Percentiles rank a stretch among this genome's conserved stretches.
Evolutionary conservation across 2,888 invertebrate species (phyloP).

Genomic region (Dolomedes plantarius): DNA sequence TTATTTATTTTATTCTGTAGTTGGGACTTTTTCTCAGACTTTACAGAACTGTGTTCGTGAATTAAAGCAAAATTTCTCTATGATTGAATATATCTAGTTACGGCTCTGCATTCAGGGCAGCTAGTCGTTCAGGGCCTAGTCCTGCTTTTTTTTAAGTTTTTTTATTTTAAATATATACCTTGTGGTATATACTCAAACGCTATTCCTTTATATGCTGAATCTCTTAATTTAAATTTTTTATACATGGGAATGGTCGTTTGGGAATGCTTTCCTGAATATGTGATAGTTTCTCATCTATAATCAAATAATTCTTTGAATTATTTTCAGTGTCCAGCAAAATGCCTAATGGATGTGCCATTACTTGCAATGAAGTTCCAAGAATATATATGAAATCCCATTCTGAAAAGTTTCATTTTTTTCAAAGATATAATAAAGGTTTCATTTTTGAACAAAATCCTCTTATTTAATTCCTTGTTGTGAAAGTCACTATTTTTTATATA

Average conservation of each 20-base stretch:
- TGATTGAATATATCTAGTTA: constrained; percentile 59
- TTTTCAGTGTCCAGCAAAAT: constrained; percentile 31
- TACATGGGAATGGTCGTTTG: constrained; percentile 57
- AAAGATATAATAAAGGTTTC: no score
- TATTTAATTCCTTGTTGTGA: no score
- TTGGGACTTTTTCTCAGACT: constrained; percentile 19
- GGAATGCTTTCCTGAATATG: constrained; percentile 69
- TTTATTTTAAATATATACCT: constrained; percentile 35
- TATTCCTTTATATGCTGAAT: constrained; percentile 50
- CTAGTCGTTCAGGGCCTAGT: constrained; percentile 71
- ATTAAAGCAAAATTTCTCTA: constrained; percentile 24
- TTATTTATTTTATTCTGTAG: constrained; percentile 63
- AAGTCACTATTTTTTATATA: no score
- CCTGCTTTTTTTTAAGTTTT: constrained; percentile 43
- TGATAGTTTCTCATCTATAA: constrained; percentile 56
- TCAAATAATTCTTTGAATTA: constrained; percentile 19
- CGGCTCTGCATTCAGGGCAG: constrained; percentile 66
- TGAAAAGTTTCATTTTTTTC: no score
- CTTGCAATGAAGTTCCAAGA: constrained; percentile 13
- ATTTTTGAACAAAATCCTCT: no score
- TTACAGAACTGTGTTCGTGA: constrained; percentile 37
- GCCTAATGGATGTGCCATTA: constrained; percentile 59
- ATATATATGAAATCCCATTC: not conserved
- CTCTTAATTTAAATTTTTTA: constrained; percentile 57
- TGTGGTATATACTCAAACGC: constrained; percentile 56